These are phyloP conservation scores for Lucilia sericata DNA, from an alignment of 1,140 invertebrate species.

Conservation along the genomic window DNA sequence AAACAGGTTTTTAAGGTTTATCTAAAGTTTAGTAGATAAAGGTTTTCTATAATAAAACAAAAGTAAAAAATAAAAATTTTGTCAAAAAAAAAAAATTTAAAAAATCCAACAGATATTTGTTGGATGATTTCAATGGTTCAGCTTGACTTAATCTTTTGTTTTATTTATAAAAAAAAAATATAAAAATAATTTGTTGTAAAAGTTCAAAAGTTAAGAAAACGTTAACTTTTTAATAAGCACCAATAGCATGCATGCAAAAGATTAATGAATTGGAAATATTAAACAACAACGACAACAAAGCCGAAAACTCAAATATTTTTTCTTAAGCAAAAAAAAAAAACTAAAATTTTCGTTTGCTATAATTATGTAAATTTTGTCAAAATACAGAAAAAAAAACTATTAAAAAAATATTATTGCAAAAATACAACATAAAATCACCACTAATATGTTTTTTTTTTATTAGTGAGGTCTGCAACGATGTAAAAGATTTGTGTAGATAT, in stretches of 20 bases:
- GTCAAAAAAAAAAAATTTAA: background rate
- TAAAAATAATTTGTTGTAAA: background rate
- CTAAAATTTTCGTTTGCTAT: background rate
- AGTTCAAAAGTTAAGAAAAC: conserved; percentile 14
- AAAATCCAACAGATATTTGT: background rate
- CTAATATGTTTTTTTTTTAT: background rate
- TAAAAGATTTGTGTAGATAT: no score
- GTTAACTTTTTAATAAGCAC: no score
- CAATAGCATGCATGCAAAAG: background rate
- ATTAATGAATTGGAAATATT: conserved; percentile 9
- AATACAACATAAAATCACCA: background rate
- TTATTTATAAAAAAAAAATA: no score
- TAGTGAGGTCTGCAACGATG: background rate
- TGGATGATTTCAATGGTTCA: no score
- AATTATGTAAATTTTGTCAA: conserved; percentile 21
- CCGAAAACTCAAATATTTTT: background rate
- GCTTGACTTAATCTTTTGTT: no score
- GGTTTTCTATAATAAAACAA: background rate
- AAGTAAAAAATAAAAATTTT: background rate
- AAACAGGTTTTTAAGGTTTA: no score
- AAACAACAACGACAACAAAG: background rate
- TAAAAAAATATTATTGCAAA: background rate
- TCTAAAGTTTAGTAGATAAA: no score
- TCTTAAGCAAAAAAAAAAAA: background rate
- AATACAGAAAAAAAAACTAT: background rate